phyloP scores from a whole-genome alignment of 2,888 invertebrate species.

The Omphaloscelis lunosa region DNA sequence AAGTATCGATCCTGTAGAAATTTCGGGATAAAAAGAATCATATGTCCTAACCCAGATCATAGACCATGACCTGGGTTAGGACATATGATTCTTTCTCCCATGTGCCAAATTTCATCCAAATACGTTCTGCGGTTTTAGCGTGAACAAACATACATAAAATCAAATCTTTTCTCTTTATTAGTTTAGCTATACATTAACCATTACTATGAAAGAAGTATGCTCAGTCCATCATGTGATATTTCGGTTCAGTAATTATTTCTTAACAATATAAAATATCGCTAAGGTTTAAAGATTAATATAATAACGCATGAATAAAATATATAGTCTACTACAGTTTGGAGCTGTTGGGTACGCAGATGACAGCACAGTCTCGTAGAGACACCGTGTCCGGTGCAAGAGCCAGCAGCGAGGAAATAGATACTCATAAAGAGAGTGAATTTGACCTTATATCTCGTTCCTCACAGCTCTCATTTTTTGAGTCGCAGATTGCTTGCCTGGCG shows the following conservation, averaged over 20 bases:
- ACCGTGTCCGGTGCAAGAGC: background rate
- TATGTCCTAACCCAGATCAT: no score
- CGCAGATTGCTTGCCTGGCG: no score
- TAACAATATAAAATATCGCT: background rate
- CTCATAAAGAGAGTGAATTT: background rate
- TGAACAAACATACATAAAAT: no score
- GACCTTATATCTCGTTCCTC: background rate
- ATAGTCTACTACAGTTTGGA: background rate
- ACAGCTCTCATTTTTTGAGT: background rate
- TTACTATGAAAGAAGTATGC: conserved; percentile 1
- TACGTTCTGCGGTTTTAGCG: no score
- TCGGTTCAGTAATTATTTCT: background rate
- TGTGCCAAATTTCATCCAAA: no score
- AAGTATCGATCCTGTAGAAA: no score
- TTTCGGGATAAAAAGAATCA: no score
- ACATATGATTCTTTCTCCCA: no score
- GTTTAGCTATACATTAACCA: no score
- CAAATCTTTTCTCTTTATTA: no score
- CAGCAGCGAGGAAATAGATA: background rate
- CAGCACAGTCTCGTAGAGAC: background rate
- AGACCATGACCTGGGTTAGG: no score
- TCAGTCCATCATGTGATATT: background rate
- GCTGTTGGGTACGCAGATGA: background rate
- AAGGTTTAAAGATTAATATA: background rate
- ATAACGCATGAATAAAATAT: background rate